Percentiles rank a stretch among this genome's conserved stretches.
Conservation (phyloP, 1,140 invertebrate genomes). For the Anastrepha obliqua region DNA sequence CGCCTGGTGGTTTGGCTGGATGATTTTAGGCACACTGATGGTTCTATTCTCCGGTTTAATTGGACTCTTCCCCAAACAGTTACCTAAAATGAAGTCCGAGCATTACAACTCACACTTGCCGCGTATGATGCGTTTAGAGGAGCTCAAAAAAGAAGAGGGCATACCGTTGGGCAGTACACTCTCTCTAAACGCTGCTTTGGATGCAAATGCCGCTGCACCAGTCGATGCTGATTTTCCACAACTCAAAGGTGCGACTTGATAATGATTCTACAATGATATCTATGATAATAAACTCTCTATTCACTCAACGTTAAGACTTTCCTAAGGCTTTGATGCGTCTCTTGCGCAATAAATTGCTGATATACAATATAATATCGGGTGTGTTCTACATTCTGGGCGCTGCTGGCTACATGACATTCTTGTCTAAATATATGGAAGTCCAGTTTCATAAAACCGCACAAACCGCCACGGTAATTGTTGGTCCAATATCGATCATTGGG, state of each 20-base stretch:
- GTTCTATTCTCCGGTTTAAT: conserved; percentile 78
- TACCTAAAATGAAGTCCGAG: conserved; percentile 70
- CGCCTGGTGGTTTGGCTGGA: conserved; percentile 84
- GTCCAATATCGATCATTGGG: conserved; percentile 77
- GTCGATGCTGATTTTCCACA: conserved; percentile 65
- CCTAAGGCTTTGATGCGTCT: conserved; percentile 78
- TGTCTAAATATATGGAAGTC: conserved; percentile 84
- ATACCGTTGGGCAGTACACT: conserved; percentile 63
- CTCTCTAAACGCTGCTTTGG: conserved; percentile 66
- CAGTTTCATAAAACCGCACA: conserved; percentile 81
- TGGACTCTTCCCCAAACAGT: conserved; percentile 78
- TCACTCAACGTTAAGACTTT: conserved; percentile 74
- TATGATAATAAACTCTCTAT: background rate
- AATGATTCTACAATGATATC: no score
- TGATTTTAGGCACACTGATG: conserved; percentile 78
- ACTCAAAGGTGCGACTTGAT: conserved; percentile 60
- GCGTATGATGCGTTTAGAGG: conserved; percentile 67
- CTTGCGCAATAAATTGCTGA: conserved; percentile 78
- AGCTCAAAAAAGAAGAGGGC: conserved; percentile 67
- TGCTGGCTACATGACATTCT: conserved; percentile 81
- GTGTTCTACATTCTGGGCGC: conserved; percentile 81
- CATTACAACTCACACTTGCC: conserved; percentile 67
- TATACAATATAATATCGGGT: conserved; percentile 77
- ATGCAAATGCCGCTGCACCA: conserved; percentile 62
- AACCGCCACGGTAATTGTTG: conserved; percentile 78